Percentiles rank a stretch among this genome's conserved stretches.
Conservation (phyloP, 1,140 invertebrate genomes). For the Nebria ingens region DNA sequence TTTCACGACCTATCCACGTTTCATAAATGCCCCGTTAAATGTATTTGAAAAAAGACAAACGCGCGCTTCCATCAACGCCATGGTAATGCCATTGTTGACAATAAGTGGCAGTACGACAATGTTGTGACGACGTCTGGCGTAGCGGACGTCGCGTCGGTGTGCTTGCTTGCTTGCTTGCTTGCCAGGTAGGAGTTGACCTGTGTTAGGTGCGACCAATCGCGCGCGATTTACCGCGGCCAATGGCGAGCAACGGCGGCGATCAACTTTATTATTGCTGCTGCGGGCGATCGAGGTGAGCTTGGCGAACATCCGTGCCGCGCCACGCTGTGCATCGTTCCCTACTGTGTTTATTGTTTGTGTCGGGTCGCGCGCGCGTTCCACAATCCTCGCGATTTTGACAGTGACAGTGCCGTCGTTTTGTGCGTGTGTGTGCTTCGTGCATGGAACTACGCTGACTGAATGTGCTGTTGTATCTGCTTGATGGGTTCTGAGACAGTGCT, state of each 20-base stretch:
- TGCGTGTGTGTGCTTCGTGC: slow-evolving; percentile 5
- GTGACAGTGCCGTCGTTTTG: neutral
- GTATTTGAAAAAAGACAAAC: neutral
- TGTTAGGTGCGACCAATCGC: slow-evolving; percentile 32
- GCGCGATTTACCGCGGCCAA: slow-evolving; percentile 26
- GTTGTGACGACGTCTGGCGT: slow-evolving; percentile 1
- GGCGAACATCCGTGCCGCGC: slow-evolving; percentile 24
- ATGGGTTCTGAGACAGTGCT: slow-evolving; percentile 6
- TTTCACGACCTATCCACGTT: slow-evolving; percentile 23
- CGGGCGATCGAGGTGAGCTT: slow-evolving; percentile 22
- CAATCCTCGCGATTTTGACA: neutral
- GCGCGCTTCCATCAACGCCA: neutral
- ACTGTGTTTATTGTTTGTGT: neutral
- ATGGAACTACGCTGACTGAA: neutral
- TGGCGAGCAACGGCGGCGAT: slow-evolving; percentile 27
- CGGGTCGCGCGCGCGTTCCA: neutral
- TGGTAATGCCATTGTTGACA: neutral
- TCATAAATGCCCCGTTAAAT: slow-evolving; percentile 15
- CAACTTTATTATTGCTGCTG: slow-evolving; percentile 30
- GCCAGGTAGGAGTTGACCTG: slow-evolving; percentile 34
- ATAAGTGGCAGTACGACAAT: neutral
- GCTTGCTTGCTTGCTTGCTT: neutral
- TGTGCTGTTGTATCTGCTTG: slow-evolving; percentile 12
- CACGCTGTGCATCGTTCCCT: neutral
- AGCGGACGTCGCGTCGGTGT: neutral